Conservation (phyloP, 35 echinoderm and acorn worm genomes). For the Strongylocentrotus purpuratus region DNA sequence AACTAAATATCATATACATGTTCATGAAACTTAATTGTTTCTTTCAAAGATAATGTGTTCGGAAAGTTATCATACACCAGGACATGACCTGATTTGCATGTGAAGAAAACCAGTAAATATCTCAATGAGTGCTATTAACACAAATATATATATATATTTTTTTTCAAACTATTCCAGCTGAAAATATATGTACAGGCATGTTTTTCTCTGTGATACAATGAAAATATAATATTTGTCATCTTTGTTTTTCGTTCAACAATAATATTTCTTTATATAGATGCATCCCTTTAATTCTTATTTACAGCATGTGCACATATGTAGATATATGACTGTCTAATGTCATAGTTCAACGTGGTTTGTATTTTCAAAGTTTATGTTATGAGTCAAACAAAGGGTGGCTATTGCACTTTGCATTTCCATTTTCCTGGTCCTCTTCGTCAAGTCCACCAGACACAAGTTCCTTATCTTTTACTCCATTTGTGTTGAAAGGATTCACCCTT, state of each 20-base stretch:
- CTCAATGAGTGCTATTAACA: not conserved
- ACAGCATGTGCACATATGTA: not conserved
- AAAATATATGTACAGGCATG: not conserved
- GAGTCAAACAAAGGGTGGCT: slow-evolving; percentile 24
- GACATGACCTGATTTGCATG: no score
- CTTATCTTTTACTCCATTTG: not conserved
- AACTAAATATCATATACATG: no score
- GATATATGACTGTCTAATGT: not conserved
- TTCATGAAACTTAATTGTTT: not conserved
- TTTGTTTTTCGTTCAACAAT: no score
- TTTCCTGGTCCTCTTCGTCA: not conserved
- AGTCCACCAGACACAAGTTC: not conserved
- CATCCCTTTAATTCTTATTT: not conserved
- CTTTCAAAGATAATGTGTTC: not conserved
- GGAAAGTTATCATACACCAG: no score
- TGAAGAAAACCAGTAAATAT: no score
- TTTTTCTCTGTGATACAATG: not conserved
- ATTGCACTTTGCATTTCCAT: slow-evolving; percentile 22
- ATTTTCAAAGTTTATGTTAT: not conserved
- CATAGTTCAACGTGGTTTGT: not conserved
- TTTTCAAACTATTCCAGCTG: not conserved
- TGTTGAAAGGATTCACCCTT: not conserved
- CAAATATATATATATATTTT: not conserved
- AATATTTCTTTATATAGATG: not conserved
- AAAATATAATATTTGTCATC: not conserved